Conservation (phyloP, 1,140 invertebrate genomes). For the Drosophila triauraria region DNA sequence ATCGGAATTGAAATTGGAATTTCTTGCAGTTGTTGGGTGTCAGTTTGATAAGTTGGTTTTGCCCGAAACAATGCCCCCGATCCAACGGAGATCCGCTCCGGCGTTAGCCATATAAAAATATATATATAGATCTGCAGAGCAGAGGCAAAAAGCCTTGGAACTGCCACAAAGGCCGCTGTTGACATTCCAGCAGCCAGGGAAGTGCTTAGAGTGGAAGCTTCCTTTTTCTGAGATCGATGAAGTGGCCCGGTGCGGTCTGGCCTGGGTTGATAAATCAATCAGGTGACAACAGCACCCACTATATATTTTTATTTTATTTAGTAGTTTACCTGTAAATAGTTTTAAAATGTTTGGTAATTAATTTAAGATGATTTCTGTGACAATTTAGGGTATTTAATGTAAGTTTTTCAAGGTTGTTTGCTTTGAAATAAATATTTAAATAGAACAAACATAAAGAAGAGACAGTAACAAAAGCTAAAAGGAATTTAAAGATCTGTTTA, state of each 20-base stretch:
- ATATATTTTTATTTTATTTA: too few species aligned
- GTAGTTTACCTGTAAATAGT: too few species aligned
- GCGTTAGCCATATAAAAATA: slow-evolving; percentile 26
- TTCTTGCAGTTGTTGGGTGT: slow-evolving; percentile 78
- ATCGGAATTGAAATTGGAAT: slow-evolving; percentile 73
- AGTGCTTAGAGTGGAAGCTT: too few species aligned
- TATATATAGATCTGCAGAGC: neutral
- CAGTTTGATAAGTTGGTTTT: slow-evolving; percentile 71
- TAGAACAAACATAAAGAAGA: too few species aligned
- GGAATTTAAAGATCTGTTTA: too few species aligned
- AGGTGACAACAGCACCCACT: slow-evolving; percentile 33
- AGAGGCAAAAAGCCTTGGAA: neutral
- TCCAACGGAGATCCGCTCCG: neutral
- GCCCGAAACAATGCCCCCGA: slow-evolving; percentile 38
- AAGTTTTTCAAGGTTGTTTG: too few species aligned
- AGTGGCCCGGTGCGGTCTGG: slow-evolving; percentile 1
- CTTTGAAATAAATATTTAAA: too few species aligned
- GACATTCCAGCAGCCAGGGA: slow-evolving; percentile 14
- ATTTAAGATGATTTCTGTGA: neutral
- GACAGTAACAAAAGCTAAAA: too few species aligned
- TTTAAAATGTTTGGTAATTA: neutral
- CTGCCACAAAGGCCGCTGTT: slow-evolving; percentile 8
- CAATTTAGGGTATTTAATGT: too few species aligned
- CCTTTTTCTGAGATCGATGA: slow-evolving; percentile 7
- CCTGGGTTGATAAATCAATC: slow-evolving; percentile 44